Evolutionary conservation across 2,888 invertebrate genomes (phyloP), one percentile per base, ranked within the genome.

Genomic region (Malacosoma neustria): DNA sequence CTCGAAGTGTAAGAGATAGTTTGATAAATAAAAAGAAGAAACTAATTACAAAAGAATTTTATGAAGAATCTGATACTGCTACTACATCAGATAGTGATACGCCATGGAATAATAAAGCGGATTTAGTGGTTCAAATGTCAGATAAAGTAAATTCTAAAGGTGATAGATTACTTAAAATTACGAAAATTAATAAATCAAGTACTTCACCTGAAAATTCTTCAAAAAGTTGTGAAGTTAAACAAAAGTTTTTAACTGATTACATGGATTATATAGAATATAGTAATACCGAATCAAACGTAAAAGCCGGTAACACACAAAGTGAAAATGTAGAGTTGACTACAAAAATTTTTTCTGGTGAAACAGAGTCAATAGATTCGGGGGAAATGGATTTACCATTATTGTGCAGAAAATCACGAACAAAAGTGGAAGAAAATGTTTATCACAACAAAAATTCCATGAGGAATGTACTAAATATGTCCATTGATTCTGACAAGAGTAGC

Each of bases 401-500:
- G 22, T 12, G 29, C 11, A 37, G 37, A 11, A 39, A 39, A 13
- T 22, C 31, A 30, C 35, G 35, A 14, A 11, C 22, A 11, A 37
- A 30, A 29, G 22, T 34, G 11, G 35, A 37, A 33, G 29, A 33
- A 29, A 39, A 32, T 11, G 29, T 22, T 31, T 29, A 32, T 22
- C 9, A n/a, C 14, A 15, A 15, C 14, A 30, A 32, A 5, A 34
- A 34, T 14, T 32, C 3, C 2, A 35, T 5, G 33, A 42, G 13
- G 35, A 40, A 34, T 32, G 41, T n/a, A 45, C 55, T 59, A 9
- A 50, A 45, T 4, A 43, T 40, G 6, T 61, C 63, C 7, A 38
- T 61, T 3, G 53, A 54, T 41, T 59, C 66, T 14, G 61, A 67
- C 49, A 62, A 61, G 22, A 67, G 63, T 22, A 54, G 51, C 13